Evolutionary conservation across 2,888 invertebrate species (phyloP), one percentile per base, ranked within the genome.

Genomic region (Cheilosia grossa): DNA sequence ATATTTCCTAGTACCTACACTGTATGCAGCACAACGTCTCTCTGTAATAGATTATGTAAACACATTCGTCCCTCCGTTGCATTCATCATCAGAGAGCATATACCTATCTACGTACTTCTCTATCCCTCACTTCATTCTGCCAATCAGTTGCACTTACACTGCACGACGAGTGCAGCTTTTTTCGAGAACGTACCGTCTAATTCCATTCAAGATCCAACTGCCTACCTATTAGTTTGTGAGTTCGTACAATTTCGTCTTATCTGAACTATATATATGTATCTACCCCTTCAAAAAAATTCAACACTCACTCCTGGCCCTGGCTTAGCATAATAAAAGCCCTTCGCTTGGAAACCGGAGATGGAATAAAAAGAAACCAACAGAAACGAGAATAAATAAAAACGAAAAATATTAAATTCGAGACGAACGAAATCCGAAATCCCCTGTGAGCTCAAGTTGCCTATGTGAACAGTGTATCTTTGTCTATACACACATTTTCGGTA

Each of bases 331-430:
- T 59, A 40, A 70, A 59, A 75, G 49, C 77, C 67, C 67, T 61
- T 37, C 67, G 33, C 49, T 54, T 61, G 67, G 77, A 77, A 69
- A 77, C 61, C 53, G 54, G 59, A 77, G 69, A 75, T 67, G 66
- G 51, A 51, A 21, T 13, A 51, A 51, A 51, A 51, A 58, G 64
- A 74, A 64, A 64, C 37, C 54, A 24, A 40, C 59, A 67, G 64
- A 51, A 33, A 40, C 27, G 51, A 53, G 44, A 66, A 66, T 49
- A 58, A 54, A 58, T 17, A 47, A 33, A 33, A 2, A 40, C 27
- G 63, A 54, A 67, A 75, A 47, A 66, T 15, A 44, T 67, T 37
- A 53, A 75, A 67, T 69, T 77, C 59, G 40, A 73, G 54, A 42
- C 63, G 53, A 64, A 53, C 59, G 24, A 77, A 54, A 58, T 56